Evolutionary conservation across 2,888 invertebrate genomes (phyloP).

Genomic region (Aphodius sticticus): DNA sequence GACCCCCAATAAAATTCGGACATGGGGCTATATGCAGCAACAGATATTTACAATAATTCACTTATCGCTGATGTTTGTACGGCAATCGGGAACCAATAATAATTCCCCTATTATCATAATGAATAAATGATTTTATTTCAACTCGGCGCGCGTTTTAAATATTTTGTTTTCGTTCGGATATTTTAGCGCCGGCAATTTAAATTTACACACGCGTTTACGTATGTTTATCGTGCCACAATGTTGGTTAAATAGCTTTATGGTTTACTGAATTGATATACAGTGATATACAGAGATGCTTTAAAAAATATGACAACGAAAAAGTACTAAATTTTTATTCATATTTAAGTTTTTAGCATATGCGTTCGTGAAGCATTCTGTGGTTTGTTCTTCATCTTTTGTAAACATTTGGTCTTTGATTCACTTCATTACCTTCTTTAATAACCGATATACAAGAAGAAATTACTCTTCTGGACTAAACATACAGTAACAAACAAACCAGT

Average conservation of each 20-base stretch:
- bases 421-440: too few relatives aligned
- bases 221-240: not conserved
- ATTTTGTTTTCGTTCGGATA: not conserved
- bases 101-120: not conserved
- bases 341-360: too few relatives aligned
- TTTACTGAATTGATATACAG: too few relatives aligned
- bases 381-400: too few relatives aligned
- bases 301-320: too few relatives aligned
- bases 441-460: too few relatives aligned
- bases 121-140: not conserved
- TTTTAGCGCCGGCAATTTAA: not conserved
- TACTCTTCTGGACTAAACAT: too few relatives aligned
- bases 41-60: not conserved
- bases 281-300: too few relatives aligned
- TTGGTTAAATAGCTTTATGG: not conserved
- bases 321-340: too few relatives aligned
- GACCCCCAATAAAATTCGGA: not conserved
- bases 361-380: too few relatives aligned
- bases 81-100: not conserved
- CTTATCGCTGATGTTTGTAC: not conserved
- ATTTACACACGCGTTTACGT: not conserved
- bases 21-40: not conserved
- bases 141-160: not conserved
- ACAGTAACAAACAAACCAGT: too few relatives aligned
- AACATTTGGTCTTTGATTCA: too few relatives aligned